Base-by-base conservation (phyloP, 2,113 vertebrate genomes). In the Abramis brama region DNA sequence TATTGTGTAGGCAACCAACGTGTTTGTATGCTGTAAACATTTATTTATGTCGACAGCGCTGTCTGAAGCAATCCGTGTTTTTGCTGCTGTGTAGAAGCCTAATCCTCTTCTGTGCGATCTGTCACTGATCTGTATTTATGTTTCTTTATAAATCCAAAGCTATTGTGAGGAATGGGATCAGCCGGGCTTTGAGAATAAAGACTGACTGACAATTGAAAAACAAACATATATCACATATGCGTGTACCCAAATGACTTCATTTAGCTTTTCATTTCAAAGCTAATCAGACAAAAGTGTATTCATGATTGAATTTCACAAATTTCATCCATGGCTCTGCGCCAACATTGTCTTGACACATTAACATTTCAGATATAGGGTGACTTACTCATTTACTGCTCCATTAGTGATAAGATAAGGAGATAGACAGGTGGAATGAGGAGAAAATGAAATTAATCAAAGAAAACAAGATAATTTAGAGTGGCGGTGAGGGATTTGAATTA, bases 361-460 rank as follows among this genome's bases (percentile, higher is more conserved):
- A 45, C 36, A 45, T 45, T 57, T 47, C 59, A 80, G 15, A 80
- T 64, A 80, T 27, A 25, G 23, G 39, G 70, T 47, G 23, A 50
- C 43, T 25, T 13, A 25, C 43, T 25, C 23, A 2, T 80, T 80
- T 30, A 45, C n/a, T 27, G 59, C 59, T 66, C 36, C 59, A 30
- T 80, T 80, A 30, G 39, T 3, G 79, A 47, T 66, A 66, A 45
- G 79, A 47, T 64, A 39, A 36, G 15, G 79, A 64, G 59, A 80
- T 21, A 21, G 79, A 80, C 79, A 47, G 39, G 79, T 80, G n/a
- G 36, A 80, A 80, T 80, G 39, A 80, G 39, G n/a, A 62, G 59
- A 64, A 80, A 80, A 80, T 45, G 6, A 30, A 45, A 64, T 19
- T 64, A 15, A 80, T 80, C 59, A 80, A n/a, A 47, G 59, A 47